These are phyloP conservation scores for Alces alces DNA, from an alignment of 2,113 vertebrate species.

Conservation along the genomic window DNA sequence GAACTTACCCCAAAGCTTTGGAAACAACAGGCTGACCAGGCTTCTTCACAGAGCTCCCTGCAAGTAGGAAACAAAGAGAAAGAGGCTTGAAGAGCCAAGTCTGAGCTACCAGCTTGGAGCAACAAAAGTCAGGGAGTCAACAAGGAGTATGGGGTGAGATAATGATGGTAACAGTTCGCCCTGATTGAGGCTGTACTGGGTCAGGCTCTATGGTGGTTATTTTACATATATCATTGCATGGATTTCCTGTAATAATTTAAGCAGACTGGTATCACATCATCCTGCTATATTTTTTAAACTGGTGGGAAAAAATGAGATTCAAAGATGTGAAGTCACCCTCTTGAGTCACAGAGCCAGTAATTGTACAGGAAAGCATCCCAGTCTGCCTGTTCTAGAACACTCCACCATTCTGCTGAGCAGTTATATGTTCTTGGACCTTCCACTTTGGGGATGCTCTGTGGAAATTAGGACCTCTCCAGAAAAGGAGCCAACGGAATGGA, in stretches of 20 bases:
- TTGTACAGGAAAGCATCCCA: background rate
- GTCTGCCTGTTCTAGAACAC: background rate
- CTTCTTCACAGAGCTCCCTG: slow-evolving; percentile 84
- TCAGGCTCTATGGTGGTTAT: too few relatives aligned
- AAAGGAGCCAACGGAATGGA: background rate
- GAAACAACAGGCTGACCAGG: slow-evolving; percentile 78
- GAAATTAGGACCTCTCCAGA: background rate
- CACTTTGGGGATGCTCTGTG: background rate
- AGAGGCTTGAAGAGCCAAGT: background rate
- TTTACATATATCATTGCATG: background rate
- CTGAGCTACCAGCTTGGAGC: background rate
- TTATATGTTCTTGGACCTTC: background rate
- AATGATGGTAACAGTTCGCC: background rate
- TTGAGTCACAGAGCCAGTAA: background rate
- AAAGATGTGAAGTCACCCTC: background rate
- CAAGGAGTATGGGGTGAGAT: background rate
- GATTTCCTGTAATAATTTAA: background rate
- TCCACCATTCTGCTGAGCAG: background rate
- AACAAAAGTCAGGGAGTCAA: background rate
- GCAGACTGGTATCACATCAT: background rate
- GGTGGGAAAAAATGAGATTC: background rate
- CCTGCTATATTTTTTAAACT: background rate
- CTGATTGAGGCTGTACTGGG: background rate
- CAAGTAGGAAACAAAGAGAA: slow-evolving; percentile 55
- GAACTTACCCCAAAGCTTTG: slow-evolving; percentile 86